Evolutionary conservation across 1,140 invertebrate genomes (phyloP), one percentile per base, ranked within the genome.

Genomic region (Atta colombica): DNA sequence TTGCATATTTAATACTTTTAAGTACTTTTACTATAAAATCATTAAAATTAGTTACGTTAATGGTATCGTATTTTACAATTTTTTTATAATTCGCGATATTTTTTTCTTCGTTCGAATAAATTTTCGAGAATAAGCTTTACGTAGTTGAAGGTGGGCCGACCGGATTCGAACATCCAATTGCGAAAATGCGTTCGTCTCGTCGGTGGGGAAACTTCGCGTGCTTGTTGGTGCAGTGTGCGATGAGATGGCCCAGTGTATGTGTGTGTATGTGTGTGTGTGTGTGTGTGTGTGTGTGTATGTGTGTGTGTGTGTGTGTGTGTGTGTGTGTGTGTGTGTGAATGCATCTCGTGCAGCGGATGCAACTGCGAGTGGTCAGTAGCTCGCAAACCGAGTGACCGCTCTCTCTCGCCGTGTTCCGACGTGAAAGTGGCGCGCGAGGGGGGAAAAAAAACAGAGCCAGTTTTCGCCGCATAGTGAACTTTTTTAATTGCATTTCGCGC

Each of bases 341-440:
- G 94, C 94, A 94, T 94, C 94, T 92, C 93, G 77, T 95, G 93
- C 93, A 94, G 90, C 91, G 92, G 94, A 94, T 94, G 94, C 93
- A 94, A 91, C 92, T 90, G 90, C 89, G 92, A 93, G 92, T 91
- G 94, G 94, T 94, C 94, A 95, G 94, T 95, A 91, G 92, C 87
- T 91, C 94, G 92, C 87, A 90, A 94, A 89, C 90, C 91, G 94
- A 94, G 92, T 94, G 94, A 93, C 92, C 94, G 94, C 89, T 94
- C 93, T 88, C 77, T 74, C 86, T 90, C 80, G 86, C 28, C 69
- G 90, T 78, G 89, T 88, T 88, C 78, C 69, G 86, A 63, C 61
- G 60, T 51, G 39, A 65, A 74, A 75, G 58, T 63, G 39, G 16
- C 28, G 77, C 72, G 75, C 53, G 88, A 28, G 39, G 7, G 21